Conservation (phyloP, 92 coral and sea anemone genomes). For the Epizoanthus stellaris region DNA sequence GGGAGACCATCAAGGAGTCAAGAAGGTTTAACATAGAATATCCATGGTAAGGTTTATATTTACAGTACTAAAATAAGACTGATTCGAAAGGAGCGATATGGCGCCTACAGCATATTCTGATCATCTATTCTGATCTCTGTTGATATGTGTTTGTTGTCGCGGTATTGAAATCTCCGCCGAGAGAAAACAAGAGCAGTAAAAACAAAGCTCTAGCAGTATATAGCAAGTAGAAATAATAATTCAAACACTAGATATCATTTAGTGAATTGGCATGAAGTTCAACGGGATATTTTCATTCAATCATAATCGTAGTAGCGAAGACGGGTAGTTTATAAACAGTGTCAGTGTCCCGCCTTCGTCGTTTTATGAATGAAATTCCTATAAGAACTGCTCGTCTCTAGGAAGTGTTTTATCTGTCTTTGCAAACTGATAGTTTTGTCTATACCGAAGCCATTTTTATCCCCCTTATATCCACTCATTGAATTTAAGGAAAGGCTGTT, state of each 20-base stretch:
- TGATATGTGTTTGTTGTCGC: constrained; percentile 10
- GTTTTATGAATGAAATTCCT: constrained; percentile 75
- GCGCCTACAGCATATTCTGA: background rate
- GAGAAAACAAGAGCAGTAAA: background rate
- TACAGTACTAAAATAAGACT: background rate
- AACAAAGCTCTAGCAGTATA: background rate
- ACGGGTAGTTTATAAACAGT: constrained; percentile 62
- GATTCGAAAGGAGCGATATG: background rate
- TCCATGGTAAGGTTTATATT: constrained; percentile 33
- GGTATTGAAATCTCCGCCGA: background rate
- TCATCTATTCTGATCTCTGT: background rate
- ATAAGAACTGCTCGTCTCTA: constrained; percentile 28
- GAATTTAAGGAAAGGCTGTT: background rate
- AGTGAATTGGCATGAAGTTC: background rate
- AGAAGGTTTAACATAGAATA: constrained; percentile 26
- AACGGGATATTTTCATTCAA: constrained; percentile 32
- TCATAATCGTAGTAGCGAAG: background rate
- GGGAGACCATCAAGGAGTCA: background rate
- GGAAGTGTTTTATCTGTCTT: background rate
- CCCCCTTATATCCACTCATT: background rate
- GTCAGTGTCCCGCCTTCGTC: constrained; percentile 57
- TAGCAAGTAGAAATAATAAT: background rate
- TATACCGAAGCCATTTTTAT: background rate
- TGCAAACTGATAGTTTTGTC: background rate
- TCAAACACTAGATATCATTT: background rate